Conservation (phyloP, 35 echinoderm and acorn worm genomes). For the Heliocidaris tuberculata region DNA sequence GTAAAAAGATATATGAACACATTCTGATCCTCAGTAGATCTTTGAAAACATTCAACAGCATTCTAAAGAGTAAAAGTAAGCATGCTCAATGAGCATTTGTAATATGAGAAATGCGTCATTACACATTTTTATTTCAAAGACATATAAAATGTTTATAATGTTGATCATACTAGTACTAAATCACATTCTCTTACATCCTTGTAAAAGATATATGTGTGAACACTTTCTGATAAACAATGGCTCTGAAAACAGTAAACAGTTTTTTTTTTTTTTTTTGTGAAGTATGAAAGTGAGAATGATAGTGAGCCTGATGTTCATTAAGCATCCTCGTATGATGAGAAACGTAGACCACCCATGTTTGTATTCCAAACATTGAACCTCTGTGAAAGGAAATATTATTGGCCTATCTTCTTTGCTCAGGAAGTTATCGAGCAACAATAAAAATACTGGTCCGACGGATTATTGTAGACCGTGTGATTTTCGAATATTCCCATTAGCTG, state of each 20-base stretch:
- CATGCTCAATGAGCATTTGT: neutral
- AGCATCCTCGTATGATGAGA: neutral
- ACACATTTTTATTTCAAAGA: too few species aligned
- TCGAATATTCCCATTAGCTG: neutral
- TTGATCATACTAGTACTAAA: too few species aligned
- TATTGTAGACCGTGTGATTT: neutral
- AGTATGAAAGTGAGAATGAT: too few species aligned
- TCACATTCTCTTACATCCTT: too few species aligned
- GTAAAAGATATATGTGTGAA: too few species aligned
- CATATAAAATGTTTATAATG: too few species aligned
- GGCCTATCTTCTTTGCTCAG: neutral
- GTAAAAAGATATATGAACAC: neutral
- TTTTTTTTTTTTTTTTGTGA: too few species aligned
- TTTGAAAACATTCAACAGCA: neutral
- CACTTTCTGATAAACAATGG: too few species aligned
- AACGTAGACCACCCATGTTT: neutral
- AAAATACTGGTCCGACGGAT: neutral
- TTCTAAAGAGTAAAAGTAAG: neutral
- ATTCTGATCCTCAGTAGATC: neutral
- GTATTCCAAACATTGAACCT: conserved; percentile 21
- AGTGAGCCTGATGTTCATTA: too few species aligned
- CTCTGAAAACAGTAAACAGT: too few species aligned
- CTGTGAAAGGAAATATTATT: conserved; percentile 45
- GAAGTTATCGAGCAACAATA: conserved; percentile 30
- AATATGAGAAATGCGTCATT: too few species aligned